Conservation (phyloP, 2,113 vertebrate species). For the Nicator chloris region DNA sequence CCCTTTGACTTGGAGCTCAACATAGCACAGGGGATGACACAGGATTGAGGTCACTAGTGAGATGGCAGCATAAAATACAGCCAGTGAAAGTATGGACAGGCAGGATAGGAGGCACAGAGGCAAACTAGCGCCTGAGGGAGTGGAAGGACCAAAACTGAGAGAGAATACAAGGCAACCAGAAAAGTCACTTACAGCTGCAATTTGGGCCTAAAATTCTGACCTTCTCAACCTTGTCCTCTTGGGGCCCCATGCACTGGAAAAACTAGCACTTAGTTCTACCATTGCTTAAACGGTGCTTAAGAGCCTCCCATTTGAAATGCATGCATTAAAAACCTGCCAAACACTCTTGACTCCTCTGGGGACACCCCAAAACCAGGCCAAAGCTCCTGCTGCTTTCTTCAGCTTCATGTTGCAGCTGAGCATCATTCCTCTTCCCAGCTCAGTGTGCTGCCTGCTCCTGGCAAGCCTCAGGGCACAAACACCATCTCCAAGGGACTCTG, state of each 20-base stretch:
- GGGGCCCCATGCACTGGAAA: constrained; percentile 9
- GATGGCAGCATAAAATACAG: neutral
- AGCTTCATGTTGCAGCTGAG: neutral
- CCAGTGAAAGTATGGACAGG: neutral
- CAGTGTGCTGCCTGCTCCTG: neutral
- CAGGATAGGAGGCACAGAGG: neutral
- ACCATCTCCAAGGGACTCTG: neutral
- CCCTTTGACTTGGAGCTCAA: neutral
- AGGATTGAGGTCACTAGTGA: neutral
- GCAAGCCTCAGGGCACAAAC: neutral
- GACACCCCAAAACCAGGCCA: constrained; percentile 29
- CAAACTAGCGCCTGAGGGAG: neutral
- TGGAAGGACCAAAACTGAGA: neutral
- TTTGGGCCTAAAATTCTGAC: neutral
- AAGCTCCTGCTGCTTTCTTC: constrained; percentile 25
- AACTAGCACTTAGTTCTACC: constrained; percentile 46
- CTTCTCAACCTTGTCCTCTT: neutral
- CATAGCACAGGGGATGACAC: neutral
- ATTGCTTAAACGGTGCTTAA: constrained; percentile 59
- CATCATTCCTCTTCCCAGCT: neutral
- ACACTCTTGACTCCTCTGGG: constrained; percentile 23
- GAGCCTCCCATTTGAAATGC: constrained; percentile 57
- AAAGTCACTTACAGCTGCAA: neutral
- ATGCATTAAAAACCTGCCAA: constrained; percentile 54
- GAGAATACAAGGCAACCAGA: neutral